Evolutionary conservation across 2,888 invertebrate species (phyloP).

Genomic region (Polyommatus icarus): DNA sequence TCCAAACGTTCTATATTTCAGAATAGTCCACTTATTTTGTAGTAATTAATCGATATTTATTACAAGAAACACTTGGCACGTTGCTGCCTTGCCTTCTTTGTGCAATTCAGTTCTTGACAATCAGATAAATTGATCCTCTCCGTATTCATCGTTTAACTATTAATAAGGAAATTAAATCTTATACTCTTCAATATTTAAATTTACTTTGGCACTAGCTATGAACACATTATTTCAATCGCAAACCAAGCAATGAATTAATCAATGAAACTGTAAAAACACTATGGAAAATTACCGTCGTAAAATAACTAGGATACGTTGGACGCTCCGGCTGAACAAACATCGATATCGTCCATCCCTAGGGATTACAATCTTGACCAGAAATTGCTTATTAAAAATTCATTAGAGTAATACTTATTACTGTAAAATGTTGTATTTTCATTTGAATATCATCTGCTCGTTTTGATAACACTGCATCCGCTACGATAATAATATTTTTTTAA

Average conservation of each 20-base stretch:
- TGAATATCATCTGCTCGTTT: background rate
- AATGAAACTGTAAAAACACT: background rate
- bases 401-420: background rate
- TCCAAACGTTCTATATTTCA: background rate
- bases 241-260: background rate
- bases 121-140: too few relatives aligned
- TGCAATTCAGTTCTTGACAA: too few relatives aligned
- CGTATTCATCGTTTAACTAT: too few relatives aligned
- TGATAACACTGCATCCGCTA: background rate
- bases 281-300: background rate
- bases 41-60: too few relatives aligned
- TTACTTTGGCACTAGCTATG: background rate
- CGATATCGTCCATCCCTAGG: conserved; percentile 2
- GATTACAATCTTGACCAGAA: conserved; percentile 1
- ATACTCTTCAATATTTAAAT: background rate
- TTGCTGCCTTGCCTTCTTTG: too few relatives aligned
- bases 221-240: background rate
- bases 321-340: conserved; percentile 15
- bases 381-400: conserved; percentile 18
- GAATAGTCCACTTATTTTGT: too few relatives aligned
- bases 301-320: background rate
- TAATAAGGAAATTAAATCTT: too few relatives aligned
- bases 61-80: too few relatives aligned
- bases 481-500: background rate
- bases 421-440: conserved; percentile 15